Evolutionary conservation across 2,888 invertebrate species (phyloP).

Genomic region (Hypena proboscidalis): DNA sequence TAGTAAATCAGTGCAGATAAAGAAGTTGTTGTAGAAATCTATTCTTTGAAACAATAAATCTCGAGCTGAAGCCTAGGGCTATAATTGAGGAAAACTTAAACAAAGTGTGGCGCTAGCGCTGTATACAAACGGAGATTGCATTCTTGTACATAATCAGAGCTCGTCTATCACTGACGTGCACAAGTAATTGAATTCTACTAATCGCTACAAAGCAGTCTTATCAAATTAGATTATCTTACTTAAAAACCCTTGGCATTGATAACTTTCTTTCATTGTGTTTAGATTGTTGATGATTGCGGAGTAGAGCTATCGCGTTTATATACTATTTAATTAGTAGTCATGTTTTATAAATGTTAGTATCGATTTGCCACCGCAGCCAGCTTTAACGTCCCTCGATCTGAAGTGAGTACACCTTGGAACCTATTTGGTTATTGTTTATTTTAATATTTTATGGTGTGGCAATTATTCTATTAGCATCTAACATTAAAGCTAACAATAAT

Average conservation of each 20-base stretch:
- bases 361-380: conserved; percentile 5
- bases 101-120: conserved; percentile 4
- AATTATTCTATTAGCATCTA: conserved; percentile 32
- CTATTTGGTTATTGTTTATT: conserved; percentile 29
- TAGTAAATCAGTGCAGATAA: too few relatives aligned
- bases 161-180: conserved; percentile 31
- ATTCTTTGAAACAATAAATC: too few relatives aligned
- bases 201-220: conserved; percentile 68
- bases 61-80: too few relatives aligned
- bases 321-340: conserved; percentile 26
- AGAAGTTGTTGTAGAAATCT: too few relatives aligned
- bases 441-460: conserved; percentile 34
- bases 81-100: conserved; percentile 14
- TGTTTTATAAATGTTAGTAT: conserved; percentile 23
- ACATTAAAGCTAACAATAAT: conserved; percentile 32
- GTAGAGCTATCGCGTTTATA: conserved; percentile 36
- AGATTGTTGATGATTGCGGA: conserved; percentile 53
- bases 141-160: conserved; percentile 21
- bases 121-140: conserved; percentile 12
- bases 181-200: conserved; percentile 65
- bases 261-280: conserved; percentile 71
- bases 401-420: conserved; percentile 36
- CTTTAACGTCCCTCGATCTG: conserved; percentile 19
- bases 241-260: conserved; percentile 73
- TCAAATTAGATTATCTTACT: conserved; percentile 79